Evolutionary conservation across 92 coral and sea anemone genomes (phyloP), one percentile per base, ranked within the genome.

Genomic region (Parazoanthus darwini): DNA sequence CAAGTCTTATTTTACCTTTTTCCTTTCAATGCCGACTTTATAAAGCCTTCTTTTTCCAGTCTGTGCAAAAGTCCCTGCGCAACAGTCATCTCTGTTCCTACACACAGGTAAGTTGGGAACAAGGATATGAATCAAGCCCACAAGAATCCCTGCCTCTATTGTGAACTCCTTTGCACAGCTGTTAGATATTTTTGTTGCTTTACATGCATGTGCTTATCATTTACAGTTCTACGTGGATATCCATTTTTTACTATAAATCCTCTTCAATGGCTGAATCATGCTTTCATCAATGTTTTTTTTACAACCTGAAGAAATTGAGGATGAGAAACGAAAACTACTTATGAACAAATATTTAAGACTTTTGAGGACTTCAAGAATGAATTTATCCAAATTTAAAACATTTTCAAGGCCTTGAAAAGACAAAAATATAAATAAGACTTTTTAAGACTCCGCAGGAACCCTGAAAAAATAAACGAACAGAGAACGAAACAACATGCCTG

Each of bases 21-120:
- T 59, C 99, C 99, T 86, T 94, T 97, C 36, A 90, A 66, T 50
- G 98, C 94, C 22, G 93, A 88, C 46, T 98, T 92, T 35, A 97
- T 82, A 79, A 89, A 97, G 35, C 99, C 99, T 86, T 97, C 99
- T 74, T 93, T 95, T 80, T 94, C 96, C 91, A 97, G 90, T 81
- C 96, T 91, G 80, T 91, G 93, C 43, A 95, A 88, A 74, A 97
- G 91, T 35, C 99, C 98, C 70, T 94, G 98, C 0, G 98, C 99
- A 43, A 95, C 98, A 77, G 88, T 95, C 87, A 95, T 88, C 70
- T 97, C 99, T 20, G 96, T 91, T 23, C 98, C 99, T 97, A 26
- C 15, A 86, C 14, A 48, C 20, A 36, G 15, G 38, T 42, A 50
- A 25, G 38, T 59, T 18, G 51, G 26, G 67, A 86, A 36, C 58